These are phyloP conservation scores for Chymomyza costata DNA, from an alignment of 1,140 invertebrate genomes.

Conservation along the genomic window DNA sequence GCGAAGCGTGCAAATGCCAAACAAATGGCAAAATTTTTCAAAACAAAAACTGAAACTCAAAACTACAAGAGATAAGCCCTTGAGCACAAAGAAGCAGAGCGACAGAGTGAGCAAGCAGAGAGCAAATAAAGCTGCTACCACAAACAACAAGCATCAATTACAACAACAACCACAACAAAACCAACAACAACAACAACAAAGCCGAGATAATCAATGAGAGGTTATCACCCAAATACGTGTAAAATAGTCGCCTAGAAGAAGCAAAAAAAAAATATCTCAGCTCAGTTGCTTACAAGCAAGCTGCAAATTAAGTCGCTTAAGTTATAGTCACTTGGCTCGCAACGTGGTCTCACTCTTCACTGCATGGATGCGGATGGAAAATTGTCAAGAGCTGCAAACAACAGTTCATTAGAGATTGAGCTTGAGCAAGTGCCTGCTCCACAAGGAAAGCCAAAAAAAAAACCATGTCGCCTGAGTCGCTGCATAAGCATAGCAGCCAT, in stretches of 20 bases:
- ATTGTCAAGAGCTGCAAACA: constrained; percentile 1
- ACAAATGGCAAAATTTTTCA: too few relatives aligned
- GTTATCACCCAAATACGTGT: constrained; percentile 28
- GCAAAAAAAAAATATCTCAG: constrained; percentile 4
- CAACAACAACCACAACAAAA: constrained; percentile 7
- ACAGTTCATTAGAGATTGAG: constrained; percentile 9
- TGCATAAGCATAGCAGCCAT: constrained; percentile 38
- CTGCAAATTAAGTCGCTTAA: not conserved
- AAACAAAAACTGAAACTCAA: too few relatives aligned
- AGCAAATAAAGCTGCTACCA: constrained; percentile 1
- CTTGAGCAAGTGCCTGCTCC: not conserved
- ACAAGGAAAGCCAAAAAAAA: not conserved
- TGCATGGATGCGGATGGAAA: not conserved
- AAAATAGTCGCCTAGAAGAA: constrained; percentile 1
- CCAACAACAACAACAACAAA: not conserved
- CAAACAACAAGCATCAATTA: constrained; percentile 20
- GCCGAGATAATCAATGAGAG: constrained; percentile 12
- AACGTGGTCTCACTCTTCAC: too few relatives aligned
- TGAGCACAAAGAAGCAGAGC: not conserved
- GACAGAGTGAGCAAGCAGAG: constrained; percentile 3
- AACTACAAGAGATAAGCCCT: too few relatives aligned
- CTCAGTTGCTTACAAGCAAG: constrained; percentile 17
- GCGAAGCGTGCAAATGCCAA: constrained; percentile 15
- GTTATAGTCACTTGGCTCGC: constrained; percentile 17
- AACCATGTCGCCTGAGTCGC: constrained; percentile 12